phyloP scores from a whole-genome alignment of 2,888 invertebrate genomes.

The Thyatira batis region DNA sequence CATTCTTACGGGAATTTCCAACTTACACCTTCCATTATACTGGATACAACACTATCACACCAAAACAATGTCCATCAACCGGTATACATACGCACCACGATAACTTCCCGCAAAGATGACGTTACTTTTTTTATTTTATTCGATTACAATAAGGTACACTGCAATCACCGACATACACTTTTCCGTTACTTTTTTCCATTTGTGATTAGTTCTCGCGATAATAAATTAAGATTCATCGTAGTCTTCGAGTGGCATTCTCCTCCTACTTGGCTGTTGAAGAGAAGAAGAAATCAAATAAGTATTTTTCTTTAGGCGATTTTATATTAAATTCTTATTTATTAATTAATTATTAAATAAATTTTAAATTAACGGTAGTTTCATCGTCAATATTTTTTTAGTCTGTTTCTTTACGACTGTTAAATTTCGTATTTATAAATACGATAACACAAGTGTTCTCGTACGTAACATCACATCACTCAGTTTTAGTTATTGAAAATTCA shows the following conservation, averaged over 20 bases:
- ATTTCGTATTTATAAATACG: too few species aligned
- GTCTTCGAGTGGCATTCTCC: constrained; percentile 49
- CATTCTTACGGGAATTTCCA: constrained; percentile 70
- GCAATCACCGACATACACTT: constrained; percentile 72
- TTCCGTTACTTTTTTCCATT: constrained; percentile 74
- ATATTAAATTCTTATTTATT: constrained; percentile 4
- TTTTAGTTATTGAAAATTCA: too few species aligned
- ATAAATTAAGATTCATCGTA: constrained; percentile 78
- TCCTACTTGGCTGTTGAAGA: constrained; percentile 73
- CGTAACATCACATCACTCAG: too few species aligned
- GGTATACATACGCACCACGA: constrained; percentile 53
- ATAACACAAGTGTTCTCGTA: too few species aligned
- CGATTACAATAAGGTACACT: constrained; percentile 67
- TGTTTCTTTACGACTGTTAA: too few species aligned
- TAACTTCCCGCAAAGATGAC: constrained; percentile 64
- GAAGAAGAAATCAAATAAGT: constrained; percentile 28
- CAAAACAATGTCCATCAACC: constrained; percentile 75
- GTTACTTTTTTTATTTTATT: constrained; percentile 44
- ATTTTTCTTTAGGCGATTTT: too few species aligned
- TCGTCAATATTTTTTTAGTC: too few species aligned
- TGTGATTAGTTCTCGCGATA: constrained; percentile 76
- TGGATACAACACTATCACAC: constrained; percentile 82
- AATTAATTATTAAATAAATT: too few species aligned
- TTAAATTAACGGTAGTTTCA: too few species aligned
- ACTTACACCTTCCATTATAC: constrained; percentile 74